phyloP scores from a whole-genome alignment of 2,797 vertebrate species.

The Pachyuromys duprasi region DNA sequence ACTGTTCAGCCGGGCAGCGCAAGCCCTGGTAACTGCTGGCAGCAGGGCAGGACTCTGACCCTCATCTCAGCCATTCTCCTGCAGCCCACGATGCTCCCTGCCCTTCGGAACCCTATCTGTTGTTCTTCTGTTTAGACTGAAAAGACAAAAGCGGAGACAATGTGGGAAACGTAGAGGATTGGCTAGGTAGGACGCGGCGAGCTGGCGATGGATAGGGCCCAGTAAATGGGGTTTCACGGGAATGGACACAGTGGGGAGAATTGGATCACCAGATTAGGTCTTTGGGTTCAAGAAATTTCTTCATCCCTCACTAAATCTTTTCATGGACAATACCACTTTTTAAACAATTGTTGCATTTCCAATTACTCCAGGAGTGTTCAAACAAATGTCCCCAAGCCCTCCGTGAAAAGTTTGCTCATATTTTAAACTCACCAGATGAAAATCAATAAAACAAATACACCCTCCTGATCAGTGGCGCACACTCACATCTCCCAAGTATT shows the following conservation, averaged over 20 bases:
- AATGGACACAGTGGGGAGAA: constrained; percentile 91
- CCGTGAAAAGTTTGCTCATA: constrained; percentile 89
- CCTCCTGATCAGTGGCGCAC: constrained; percentile 79
- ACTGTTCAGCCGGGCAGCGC: constrained; percentile 92
- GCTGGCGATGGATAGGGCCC: constrained; percentile 85
- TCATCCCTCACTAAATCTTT: constrained; percentile 93
- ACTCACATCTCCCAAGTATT: constrained; percentile 87
- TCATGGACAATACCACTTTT: constrained; percentile 91
- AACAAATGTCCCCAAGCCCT: constrained; percentile 87
- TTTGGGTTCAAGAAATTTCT: constrained; percentile 92
- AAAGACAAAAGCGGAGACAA: constrained; percentile 90
- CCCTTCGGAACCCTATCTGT: constrained; percentile 90
- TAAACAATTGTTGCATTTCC: constrained; percentile 93
- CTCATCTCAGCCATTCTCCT: constrained; percentile 90
- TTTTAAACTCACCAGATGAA: constrained; percentile 88
- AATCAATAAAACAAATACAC: constrained; percentile 87
- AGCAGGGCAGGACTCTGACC: constrained; percentile 91
- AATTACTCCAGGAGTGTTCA: constrained; percentile 91
- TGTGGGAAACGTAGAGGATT: constrained; percentile 91
- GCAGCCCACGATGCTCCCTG: constrained; percentile 90
- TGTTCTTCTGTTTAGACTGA: constrained; percentile 93
- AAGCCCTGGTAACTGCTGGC: constrained; percentile 92
- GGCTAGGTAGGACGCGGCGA: constrained; percentile 90
- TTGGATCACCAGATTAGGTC: constrained; percentile 92
- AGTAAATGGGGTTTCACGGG: constrained; percentile 90